Conservation (phyloP, 2,113 vertebrate genomes). For the Pangasianodon gigas region DNA sequence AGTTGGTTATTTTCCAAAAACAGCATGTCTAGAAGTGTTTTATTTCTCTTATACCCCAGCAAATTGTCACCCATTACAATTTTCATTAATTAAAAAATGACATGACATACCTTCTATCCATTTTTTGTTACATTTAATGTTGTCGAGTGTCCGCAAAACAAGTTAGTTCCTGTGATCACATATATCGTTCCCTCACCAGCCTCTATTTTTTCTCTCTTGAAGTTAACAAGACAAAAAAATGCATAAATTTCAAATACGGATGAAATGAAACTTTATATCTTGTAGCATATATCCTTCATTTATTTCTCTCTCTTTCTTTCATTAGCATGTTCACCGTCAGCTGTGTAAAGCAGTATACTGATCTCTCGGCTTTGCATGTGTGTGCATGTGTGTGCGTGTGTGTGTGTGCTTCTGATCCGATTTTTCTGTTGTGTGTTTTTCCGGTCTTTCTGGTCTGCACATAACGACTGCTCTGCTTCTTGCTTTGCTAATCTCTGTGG, state of each 20-base stretch:
- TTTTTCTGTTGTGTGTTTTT: not conserved
- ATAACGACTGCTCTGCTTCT: constrained; percentile 17
- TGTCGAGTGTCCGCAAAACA: too few species aligned
- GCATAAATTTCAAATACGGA: not conserved
- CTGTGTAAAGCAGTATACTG: not conserved
- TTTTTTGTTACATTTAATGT: not conserved
- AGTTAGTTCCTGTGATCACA: too few species aligned
- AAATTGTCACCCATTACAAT: not conserved
- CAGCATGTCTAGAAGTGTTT: not conserved
- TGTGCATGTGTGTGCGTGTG: not conserved
- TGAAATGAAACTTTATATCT: not conserved
- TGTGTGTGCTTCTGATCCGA: constrained; percentile 7
- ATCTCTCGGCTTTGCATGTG: not conserved
- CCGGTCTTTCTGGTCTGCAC: constrained; percentile 5
- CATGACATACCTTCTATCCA: not conserved
- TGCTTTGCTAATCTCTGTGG: constrained; percentile 32
- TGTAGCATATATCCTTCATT: not conserved
- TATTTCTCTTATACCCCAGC: not conserved
- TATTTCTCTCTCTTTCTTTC: not conserved
- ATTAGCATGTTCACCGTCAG: not conserved
- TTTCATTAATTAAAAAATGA: not conserved
- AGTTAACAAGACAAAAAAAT: not conserved
- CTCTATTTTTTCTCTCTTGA: not conserved
- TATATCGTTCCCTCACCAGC: not conserved
- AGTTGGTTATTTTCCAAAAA: not conserved